Evolutionary conservation across 2,797 vertebrate genomes (phyloP).

Genomic region (Phalanger gymnotis): DNA sequence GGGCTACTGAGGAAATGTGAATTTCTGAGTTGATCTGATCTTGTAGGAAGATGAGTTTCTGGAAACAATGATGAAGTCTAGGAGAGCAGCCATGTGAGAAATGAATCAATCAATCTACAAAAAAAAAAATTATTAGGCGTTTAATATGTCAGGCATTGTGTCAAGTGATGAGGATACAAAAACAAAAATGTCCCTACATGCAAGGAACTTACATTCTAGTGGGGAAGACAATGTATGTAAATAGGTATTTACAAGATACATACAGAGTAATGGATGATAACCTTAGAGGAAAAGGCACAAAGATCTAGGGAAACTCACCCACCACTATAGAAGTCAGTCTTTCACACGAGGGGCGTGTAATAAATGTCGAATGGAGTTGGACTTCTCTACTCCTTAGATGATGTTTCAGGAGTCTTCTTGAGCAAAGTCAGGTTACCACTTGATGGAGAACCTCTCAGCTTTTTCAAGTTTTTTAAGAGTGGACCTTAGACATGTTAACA

Average conservation of each 20-base stretch:
- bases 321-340: neutral
- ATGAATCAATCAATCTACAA: neutral
- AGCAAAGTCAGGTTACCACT: neutral
- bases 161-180: neutral
- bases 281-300: neutral
- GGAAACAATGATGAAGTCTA: neutral
- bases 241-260: too few relatives aligned
- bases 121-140: neutral
- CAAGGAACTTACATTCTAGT: neutral
- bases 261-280: neutral
- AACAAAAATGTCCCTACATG: neutral
- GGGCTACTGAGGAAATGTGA: neutral
- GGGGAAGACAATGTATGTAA: neutral
- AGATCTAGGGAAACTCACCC: neutral
- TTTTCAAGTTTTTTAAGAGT: neutral
- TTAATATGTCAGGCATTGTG: neutral
- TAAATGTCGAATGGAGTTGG: neutral
- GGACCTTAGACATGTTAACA: too few relatives aligned
- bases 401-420: neutral
- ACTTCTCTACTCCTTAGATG: neutral
- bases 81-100: neutral
- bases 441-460: neutral
- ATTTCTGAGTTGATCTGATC: neutral
- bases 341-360: neutral
- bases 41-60: neutral